Evolutionary conservation across 2,113 vertebrate genomes (phyloP).

Genomic region (Myotis lucifugus): DNA sequence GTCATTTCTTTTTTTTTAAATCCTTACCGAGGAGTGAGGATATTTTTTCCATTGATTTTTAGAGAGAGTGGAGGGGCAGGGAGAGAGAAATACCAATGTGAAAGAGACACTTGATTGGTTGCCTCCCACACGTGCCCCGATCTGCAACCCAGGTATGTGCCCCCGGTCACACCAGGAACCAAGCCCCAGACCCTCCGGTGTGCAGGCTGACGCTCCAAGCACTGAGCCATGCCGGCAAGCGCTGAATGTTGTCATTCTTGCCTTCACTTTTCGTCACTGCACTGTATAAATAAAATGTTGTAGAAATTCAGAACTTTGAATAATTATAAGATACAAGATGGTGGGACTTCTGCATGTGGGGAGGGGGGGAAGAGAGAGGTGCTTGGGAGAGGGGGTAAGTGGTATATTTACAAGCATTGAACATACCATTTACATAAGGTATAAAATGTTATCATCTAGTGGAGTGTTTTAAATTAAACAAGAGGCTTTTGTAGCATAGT

Average conservation of each 20-base stretch:
- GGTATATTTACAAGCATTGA: not conserved
- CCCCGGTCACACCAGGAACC: too few species aligned
- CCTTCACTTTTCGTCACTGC: not conserved
- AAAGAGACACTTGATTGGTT: too few species aligned
- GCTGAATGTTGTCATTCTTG: conserved; percentile 16
- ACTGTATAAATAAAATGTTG: not conserved
- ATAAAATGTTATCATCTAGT: not conserved
- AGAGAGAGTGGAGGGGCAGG: too few species aligned
- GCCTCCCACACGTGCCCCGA: too few species aligned
- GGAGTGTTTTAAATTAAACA: conserved; percentile 1
- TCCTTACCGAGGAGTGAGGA: too few species aligned
- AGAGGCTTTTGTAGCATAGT: not conserved
- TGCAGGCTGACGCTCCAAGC: too few species aligned
- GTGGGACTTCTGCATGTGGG: not conserved
- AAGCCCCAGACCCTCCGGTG: too few species aligned
- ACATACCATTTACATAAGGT: not conserved
- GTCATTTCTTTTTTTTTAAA: not conserved
- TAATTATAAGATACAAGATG: not conserved
- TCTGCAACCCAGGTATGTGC: too few species aligned
- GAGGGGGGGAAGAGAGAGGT: not conserved
- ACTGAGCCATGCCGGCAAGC: too few species aligned
- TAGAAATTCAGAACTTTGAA: conserved; percentile 54
- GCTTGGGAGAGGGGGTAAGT: not conserved
- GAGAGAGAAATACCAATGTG: too few species aligned
- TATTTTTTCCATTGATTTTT: too few species aligned